phyloP scores from a whole-genome alignment of 1,140 invertebrate genomes.

The Drosophila persimilis region DNA sequence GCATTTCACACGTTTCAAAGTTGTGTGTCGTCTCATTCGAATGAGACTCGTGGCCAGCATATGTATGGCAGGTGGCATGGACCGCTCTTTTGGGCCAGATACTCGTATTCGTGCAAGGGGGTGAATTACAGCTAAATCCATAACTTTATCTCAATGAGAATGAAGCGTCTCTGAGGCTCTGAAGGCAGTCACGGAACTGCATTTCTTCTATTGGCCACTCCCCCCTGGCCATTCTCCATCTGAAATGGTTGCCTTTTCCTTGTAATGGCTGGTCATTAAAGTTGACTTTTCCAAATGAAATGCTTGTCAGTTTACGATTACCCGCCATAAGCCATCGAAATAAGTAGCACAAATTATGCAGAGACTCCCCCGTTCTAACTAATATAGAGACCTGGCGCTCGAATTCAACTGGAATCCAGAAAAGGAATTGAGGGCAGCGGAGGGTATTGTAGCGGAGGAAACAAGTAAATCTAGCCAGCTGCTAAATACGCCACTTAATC shows the following conservation, averaged over 20 bases:
- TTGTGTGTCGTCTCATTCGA: slow-evolving; percentile 27
- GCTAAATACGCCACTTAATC: slow-evolving; percentile 74
- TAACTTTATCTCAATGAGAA: slow-evolving; percentile 10
- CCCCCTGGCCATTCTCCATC: background rate
- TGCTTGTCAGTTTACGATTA: slow-evolving; percentile 64
- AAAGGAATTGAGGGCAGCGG: background rate
- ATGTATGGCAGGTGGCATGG: too few relatives aligned
- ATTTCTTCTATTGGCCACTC: slow-evolving; percentile 4
- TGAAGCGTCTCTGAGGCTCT: background rate
- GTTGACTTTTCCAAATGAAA: slow-evolving; percentile 52
- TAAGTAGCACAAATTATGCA: slow-evolving; percentile 50
- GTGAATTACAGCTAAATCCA: background rate
- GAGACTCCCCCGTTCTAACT: background rate
- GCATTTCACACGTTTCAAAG: slow-evolving; percentile 71
- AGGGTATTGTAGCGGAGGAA: background rate
- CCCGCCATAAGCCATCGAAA: slow-evolving; percentile 50
- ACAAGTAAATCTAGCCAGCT: slow-evolving; percentile 53
- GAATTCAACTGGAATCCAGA: slow-evolving; percentile 16
- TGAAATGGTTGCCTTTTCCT: background rate
- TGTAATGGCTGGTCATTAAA: slow-evolving; percentile 23
- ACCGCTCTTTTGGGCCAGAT: too few relatives aligned
- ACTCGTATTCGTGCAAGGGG: background rate
- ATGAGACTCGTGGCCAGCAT: slow-evolving; percentile 19
- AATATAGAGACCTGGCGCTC: background rate
- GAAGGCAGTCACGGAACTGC: background rate